A percentile compares a stretch with the other conserved stretches of the same genome.
phyloP scores from a whole-genome alignment of 2,113 vertebrate genomes.

The Odocoileus virginianus region DNA sequence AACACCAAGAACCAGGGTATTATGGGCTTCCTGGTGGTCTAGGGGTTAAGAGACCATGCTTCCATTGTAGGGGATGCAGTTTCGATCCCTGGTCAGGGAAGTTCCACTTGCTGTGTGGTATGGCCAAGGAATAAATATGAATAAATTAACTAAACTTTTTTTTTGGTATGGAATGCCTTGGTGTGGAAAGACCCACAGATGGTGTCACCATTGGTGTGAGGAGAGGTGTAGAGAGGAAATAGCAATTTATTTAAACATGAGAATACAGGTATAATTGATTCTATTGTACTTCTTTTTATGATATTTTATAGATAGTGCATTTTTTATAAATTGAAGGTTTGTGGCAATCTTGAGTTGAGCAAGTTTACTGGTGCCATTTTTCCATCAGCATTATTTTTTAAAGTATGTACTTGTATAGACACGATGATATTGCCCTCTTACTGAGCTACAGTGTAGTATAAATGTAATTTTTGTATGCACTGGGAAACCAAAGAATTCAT shows the following conservation, averaged over 20 bases:
- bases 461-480: neutral
- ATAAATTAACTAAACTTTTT: neutral
- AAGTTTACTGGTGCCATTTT: neutral
- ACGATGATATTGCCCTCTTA: neutral
- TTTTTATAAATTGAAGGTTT: neutral
- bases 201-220: neutral
- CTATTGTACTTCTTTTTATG: neutral
- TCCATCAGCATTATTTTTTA: neutral
- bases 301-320: neutral
- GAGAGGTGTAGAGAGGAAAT: neutral
- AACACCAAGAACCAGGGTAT: neutral
- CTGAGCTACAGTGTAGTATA: neutral
- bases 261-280: neutral
- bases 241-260: neutral
- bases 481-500: neutral
- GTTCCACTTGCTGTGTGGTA: neutral
- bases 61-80: neutral
- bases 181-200: neutral
- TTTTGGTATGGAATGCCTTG: neutral
- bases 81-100: neutral
- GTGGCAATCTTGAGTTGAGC: neutral
- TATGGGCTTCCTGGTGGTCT: neutral
- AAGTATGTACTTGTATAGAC: neutral
- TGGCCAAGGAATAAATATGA: neutral
- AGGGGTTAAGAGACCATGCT: neutral